phyloP scores from a whole-genome alignment of 2,797 vertebrate genomes.

The Serranus cabrilla region DNA sequence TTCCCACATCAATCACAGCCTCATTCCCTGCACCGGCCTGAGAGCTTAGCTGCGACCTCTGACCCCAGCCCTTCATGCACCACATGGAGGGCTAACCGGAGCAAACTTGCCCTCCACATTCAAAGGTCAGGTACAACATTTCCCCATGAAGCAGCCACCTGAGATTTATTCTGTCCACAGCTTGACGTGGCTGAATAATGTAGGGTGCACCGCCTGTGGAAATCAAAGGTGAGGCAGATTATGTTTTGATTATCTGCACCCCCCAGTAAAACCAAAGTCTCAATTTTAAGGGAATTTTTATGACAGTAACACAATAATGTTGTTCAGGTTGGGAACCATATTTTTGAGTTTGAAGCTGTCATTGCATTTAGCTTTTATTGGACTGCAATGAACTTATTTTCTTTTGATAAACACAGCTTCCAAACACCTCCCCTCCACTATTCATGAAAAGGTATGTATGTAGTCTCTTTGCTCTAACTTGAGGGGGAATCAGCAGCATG shows the following conservation, averaged over 20 bases:
- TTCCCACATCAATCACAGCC: slow-evolving; percentile 76
- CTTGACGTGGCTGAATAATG: slow-evolving; percentile 62
- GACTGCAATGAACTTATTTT: neutral
- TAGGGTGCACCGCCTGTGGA: slow-evolving; percentile 8
- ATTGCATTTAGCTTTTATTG: slow-evolving; percentile 11
- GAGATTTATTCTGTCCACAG: slow-evolving; percentile 55
- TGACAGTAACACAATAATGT: slow-evolving; percentile 7
- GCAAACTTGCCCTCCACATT: slow-evolving; percentile 54
- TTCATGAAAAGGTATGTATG: too few relatives aligned
- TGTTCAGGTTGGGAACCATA: neutral
- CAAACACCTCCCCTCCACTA: too few relatives aligned
- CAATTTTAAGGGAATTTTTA: slow-evolving; percentile 5
- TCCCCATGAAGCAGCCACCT: slow-evolving; percentile 46
- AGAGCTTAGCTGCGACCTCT: slow-evolving; percentile 61
- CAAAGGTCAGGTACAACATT: slow-evolving; percentile 68
- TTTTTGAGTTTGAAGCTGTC: slow-evolving; percentile 3
- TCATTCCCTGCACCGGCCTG: slow-evolving; percentile 55
- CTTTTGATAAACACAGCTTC: neutral
- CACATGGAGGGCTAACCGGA: slow-evolving; percentile 56
- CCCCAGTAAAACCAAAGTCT: slow-evolving; percentile 24
- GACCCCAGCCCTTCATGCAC: slow-evolving; percentile 66
- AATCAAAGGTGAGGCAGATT: slow-evolving; percentile 25
- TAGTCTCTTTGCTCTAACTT: too few relatives aligned
- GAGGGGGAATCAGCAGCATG: too few relatives aligned
- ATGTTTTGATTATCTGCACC: slow-evolving; percentile 20